phyloP scores from a whole-genome alignment of 2,113 vertebrate species.

The Vidua chalybeata region DNA sequence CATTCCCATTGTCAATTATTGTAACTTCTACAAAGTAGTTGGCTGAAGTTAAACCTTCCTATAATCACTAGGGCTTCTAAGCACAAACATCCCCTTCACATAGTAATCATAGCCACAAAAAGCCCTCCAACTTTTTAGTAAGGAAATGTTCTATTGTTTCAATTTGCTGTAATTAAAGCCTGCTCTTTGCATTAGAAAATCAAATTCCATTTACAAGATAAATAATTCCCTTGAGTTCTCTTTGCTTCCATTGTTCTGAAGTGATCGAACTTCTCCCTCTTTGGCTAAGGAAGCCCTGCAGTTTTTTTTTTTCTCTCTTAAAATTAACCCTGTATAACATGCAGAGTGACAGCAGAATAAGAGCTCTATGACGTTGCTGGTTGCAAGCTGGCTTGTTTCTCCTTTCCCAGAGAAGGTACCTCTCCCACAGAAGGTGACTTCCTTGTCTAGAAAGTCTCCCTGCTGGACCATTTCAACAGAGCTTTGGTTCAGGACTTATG shows the following conservation, averaged over 20 bases:
- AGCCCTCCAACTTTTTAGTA: background rate
- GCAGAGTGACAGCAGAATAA: background rate
- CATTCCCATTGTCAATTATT: background rate
- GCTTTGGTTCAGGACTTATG: background rate
- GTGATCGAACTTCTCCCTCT: background rate
- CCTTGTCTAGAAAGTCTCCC: background rate
- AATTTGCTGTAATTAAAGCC: conserved; percentile 25
- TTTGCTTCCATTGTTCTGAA: conserved; percentile 3
- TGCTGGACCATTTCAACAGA: background rate
- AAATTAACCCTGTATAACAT: background rate
- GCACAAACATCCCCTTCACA: background rate
- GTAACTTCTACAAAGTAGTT: background rate
- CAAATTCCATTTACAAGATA: background rate
- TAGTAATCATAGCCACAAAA: background rate
- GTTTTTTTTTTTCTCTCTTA: background rate
- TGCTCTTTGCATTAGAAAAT: conserved; percentile 45
- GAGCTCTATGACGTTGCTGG: background rate
- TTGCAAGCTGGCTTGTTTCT: background rate
- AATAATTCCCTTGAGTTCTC: conserved; percentile 2
- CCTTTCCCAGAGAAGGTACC: background rate
- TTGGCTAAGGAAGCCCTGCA: background rate
- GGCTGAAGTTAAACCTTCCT: background rate
- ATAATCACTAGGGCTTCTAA: background rate
- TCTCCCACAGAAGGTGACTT: background rate
- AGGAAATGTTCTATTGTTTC: conserved; percentile 45